Percentiles rank a stretch among this genome's conserved stretches.
phyloP scores from a whole-genome alignment of 2,888 invertebrate genomes.

The Atrina japonica region DNA sequence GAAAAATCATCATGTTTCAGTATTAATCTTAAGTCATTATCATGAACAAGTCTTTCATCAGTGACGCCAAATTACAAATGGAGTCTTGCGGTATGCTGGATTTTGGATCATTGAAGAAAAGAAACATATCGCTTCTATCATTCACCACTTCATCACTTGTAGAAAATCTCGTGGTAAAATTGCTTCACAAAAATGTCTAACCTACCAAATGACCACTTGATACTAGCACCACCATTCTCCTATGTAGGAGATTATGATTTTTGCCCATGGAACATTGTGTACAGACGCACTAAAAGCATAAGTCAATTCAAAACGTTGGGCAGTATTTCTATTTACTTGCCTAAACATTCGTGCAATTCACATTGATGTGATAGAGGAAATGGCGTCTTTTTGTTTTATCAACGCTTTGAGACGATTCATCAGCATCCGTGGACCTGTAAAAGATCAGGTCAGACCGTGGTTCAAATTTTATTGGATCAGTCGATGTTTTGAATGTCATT shows the following conservation, averaged over 20 bases:
- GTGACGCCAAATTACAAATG: slow-evolving; percentile 48
- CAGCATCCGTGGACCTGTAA: slow-evolving; percentile 14
- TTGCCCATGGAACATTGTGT: slow-evolving; percentile 10
- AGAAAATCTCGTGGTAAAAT: slow-evolving; percentile 31
- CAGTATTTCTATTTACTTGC: slow-evolving; percentile 26
- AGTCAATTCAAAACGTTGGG: slow-evolving; percentile 27
- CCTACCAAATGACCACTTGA: slow-evolving; percentile 36
- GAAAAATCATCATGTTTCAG: slow-evolving; percentile 31
- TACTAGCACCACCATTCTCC: neutral
- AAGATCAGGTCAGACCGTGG: slow-evolving; percentile 39
- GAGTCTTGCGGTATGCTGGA: slow-evolving; percentile 37
- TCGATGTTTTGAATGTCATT: slow-evolving; percentile 10
- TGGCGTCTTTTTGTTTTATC: slow-evolving; percentile 19
- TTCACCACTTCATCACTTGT: slow-evolving; percentile 33
- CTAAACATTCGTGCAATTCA: slow-evolving; percentile 23
- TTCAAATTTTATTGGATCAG: slow-evolving; percentile 42
- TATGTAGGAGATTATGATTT: slow-evolving; percentile 8
- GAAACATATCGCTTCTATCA: slow-evolving; percentile 33
- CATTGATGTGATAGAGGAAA: slow-evolving; percentile 26
- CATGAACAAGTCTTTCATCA: slow-evolving; percentile 43
- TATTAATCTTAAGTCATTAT: slow-evolving; percentile 38
- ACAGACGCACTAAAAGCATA: too few relatives aligned
- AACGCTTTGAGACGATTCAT: slow-evolving; percentile 26
- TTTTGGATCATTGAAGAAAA: slow-evolving; percentile 44
- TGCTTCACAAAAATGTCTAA: slow-evolving; percentile 27